Base-by-base conservation (phyloP, 1,140 invertebrate genomes). In the Dendroctonus ponderosae region DNA sequence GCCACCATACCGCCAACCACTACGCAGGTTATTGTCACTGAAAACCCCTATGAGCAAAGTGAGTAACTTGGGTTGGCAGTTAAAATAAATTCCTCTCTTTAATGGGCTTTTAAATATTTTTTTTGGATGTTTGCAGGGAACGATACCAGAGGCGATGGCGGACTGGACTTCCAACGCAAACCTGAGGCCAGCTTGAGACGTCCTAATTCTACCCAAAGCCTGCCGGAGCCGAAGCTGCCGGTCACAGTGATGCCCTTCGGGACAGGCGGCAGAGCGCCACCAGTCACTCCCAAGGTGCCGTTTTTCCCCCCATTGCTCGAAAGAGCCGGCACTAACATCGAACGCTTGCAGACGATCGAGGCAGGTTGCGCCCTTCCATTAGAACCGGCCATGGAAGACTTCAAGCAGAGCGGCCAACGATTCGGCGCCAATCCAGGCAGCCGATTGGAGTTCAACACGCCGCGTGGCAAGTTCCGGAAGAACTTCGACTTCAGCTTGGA, bases 401-500 rank as follows among this genome's bases (percentile, higher is more conserved):
- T 66, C 4, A 65, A 70, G 52, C 14, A 53, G 8, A 69, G 64
- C 43, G 69, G 72, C 6, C 62, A 66, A 6, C 44, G 70, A 52
- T 73, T 73, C 44, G 70, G 71, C 8, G 52, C 70, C 0, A 70
- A 73, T 37, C 80, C 82, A 38, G 84, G 89, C 72, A 94, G 91
- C 70, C 84, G 90, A 72, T 79, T 91, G 48, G 90, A 93, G 77
- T 92, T 88, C 69, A 78, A 79, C 6, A 82, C 82, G 6, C 70
- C 89, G 8, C 83, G 86, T 5, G 84, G 83, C 1, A 83, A 85
- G 51, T 82, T 88, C 50, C 84, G 84, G 41, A 85, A 87, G 37
- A 82, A 85, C 7, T 91, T 87, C 73, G 87, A 89, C 53, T 89
- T 97, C 70, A 87, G 87, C 11, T 81, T 98, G 8, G 86, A 91